phyloP scores from a whole-genome alignment of 2,888 invertebrate species.

The Agriopis aurantiaria region DNA sequence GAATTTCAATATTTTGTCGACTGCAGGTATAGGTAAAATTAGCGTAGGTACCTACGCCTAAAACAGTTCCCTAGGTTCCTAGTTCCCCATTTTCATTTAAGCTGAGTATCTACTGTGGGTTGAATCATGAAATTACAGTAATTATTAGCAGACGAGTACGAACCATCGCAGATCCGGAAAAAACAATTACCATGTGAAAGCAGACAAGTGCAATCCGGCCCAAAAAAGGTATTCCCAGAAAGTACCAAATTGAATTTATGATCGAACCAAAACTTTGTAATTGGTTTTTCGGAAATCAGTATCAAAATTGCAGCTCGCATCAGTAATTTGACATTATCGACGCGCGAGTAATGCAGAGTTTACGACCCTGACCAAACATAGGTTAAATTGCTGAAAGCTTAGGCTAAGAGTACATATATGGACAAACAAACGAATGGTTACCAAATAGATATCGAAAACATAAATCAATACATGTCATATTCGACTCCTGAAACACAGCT shows the following conservation, averaged over 20 bases:
- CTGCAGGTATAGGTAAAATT: too few species aligned
- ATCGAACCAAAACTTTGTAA: conserved; percentile 52
- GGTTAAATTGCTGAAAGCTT: conserved; percentile 27
- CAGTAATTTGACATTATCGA: conserved; percentile 45
- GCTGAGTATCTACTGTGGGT: not conserved
- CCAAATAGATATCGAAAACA: not conserved
- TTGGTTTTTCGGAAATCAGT: conserved; percentile 56
- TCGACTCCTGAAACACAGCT: too few species aligned
- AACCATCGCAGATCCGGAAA: conserved; percentile 1
- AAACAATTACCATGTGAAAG: conserved; percentile 37
- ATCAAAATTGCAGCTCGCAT: conserved; percentile 40
- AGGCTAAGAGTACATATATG: not conserved
- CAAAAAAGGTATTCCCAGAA: conserved; percentile 50
- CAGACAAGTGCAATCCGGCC: conserved; percentile 30
- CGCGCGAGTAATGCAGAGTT: conserved; percentile 35
- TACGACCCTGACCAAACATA: conserved; percentile 31
- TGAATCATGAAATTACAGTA: conserved; percentile 21
- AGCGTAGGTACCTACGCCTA: too few species aligned
- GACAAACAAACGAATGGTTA: too few species aligned
- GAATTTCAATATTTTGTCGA: not conserved
- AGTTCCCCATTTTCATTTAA: too few species aligned
- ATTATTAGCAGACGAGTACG: conserved; percentile 26
- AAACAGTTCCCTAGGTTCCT: not conserved
- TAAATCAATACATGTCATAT: not conserved
- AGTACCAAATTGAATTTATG: conserved; percentile 58